Evolutionary conservation across 2,113 vertebrate species (phyloP).

Genomic region (Cephalopholis sonnerati): DNA sequence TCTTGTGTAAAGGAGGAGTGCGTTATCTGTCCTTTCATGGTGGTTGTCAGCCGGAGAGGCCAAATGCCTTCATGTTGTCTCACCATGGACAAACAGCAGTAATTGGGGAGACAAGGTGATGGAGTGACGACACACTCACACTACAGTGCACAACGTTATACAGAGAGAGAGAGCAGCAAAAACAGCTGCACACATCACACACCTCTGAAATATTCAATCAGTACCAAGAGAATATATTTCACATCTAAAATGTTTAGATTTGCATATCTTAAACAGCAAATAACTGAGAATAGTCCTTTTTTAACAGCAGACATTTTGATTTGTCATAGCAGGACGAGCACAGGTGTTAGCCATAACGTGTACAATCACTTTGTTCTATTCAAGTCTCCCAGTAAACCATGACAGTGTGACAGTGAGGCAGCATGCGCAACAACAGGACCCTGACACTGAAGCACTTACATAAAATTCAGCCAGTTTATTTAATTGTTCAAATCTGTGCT

Average conservation of each 20-base stretch:
- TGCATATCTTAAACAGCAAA: background rate
- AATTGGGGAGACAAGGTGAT: conserved; percentile 80
- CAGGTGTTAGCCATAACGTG: background rate
- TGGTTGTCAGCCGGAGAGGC: conserved; percentile 57
- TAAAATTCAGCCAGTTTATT: background rate
- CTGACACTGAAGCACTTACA: background rate
- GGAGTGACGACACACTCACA: conserved; percentile 14
- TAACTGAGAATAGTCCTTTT: background rate
- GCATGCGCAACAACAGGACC: background rate
- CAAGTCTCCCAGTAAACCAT: background rate
- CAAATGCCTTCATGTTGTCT: conserved; percentile 86
- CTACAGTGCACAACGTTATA: conserved; percentile 22
- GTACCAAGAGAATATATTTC: background rate
- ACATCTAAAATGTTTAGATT: background rate
- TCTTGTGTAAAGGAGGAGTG: conserved; percentile 48
- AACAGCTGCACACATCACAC: background rate
- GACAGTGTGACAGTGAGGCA: background rate
- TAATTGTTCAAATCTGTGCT: background rate
- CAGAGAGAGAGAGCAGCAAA: conserved; percentile 23
- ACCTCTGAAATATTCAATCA: background rate
- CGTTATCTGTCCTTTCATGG: conserved; percentile 64
- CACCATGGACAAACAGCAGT: conserved; percentile 92
- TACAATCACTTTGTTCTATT: background rate
- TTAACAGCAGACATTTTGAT: background rate
- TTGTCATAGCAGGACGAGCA: too few relatives aligned